These are phyloP conservation scores for Eupithecia subfuscata DNA, from an alignment of 2,888 invertebrate genomes.

Conservation along the genomic window DNA sequence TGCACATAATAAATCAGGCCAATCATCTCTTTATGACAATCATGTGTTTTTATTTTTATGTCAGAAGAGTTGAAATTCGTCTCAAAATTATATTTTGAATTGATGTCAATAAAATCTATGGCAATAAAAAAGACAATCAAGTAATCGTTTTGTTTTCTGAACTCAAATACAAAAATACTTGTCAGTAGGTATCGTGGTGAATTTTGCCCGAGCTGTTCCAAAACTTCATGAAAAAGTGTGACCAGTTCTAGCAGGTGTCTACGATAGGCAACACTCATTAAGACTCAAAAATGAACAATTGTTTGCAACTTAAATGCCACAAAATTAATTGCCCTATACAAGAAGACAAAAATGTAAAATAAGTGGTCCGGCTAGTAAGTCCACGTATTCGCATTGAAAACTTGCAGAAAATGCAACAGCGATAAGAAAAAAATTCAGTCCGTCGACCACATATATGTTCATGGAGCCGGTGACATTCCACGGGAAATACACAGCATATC, in stretches of 20 bases:
- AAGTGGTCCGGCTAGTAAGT: conserved; percentile 44
- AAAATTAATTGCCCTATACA: conserved; percentile 54
- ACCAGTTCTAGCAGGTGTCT: conserved; percentile 22
- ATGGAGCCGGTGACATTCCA: conserved; percentile 81
- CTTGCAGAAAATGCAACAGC: conserved; percentile 81
- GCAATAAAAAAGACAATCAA: background rate
- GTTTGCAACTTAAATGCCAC: conserved; percentile 47
- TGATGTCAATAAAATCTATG: background rate
- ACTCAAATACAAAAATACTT: background rate
- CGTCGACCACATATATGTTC: conserved; percentile 74
- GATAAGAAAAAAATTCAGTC: conserved; percentile 83
- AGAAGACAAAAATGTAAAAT: conserved; percentile 50
- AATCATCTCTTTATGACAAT: background rate
- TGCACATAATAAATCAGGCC: background rate
- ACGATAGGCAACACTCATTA: conserved; percentile 3
- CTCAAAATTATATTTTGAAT: background rate
- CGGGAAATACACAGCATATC: conserved; percentile 78
- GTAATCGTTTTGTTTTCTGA: background rate
- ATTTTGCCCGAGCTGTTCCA: background rate
- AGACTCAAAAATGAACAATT: conserved; percentile 45
- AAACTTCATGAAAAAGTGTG: background rate
- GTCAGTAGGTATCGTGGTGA: background rate
- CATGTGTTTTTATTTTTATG: no score
- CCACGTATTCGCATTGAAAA: conserved; percentile 74
- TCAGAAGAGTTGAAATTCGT: background rate